Conservation (phyloP, 2,888 invertebrate species). For the Sepioteuthis lessoniana region DNA sequence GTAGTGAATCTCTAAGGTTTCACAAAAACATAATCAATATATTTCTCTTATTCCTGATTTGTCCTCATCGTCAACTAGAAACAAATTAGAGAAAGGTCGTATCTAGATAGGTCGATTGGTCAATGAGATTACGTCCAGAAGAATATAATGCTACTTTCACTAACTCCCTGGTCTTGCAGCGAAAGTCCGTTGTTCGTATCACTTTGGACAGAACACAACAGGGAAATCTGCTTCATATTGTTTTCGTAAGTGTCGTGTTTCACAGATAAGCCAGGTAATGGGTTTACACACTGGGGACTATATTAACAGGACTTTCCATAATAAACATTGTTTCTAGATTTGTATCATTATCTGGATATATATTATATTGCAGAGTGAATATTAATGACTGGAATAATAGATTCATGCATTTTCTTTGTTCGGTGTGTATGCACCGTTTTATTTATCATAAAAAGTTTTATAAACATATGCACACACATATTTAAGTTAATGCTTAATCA, state of each 20-base stretch:
- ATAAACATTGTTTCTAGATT: constrained; percentile 33
- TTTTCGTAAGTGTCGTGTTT: neutral
- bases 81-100: neutral
- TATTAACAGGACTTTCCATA: neutral
- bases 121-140: neutral
- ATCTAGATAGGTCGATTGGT: neutral
- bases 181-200: neutral
- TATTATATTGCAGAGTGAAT: neutral
- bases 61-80: no score
- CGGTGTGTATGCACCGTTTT: neutral
- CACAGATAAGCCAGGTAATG: neutral
- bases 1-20: no score
- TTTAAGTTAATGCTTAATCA: neutral
- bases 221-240: neutral
- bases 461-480: neutral
- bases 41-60: no score
- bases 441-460: neutral
- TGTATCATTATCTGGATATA: constrained; percentile 3
- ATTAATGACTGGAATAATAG: neutral
- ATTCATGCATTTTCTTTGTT: neutral
- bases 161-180: neutral
- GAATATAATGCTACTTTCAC: neutral
- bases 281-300: neutral
- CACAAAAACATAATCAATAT: no score
- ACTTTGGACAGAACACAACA: neutral